Conservation (phyloP, 2,113 vertebrate genomes). For the Seriola quinqueradiata region DNA sequence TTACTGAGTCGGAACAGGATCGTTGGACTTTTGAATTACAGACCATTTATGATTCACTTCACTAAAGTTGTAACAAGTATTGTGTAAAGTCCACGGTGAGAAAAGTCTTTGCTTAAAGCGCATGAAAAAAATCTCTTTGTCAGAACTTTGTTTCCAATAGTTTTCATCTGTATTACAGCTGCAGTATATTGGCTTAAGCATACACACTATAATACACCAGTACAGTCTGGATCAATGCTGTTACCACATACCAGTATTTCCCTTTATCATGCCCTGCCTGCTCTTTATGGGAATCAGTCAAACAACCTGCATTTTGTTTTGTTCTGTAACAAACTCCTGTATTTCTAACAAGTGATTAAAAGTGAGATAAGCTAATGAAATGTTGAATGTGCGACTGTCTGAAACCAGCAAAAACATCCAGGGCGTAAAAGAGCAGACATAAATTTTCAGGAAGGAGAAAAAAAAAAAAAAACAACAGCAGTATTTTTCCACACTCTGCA, state of each 20-base stretch:
- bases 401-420: constrained; percentile 34
- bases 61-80: background rate
- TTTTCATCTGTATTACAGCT: background rate
- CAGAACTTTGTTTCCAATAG: background rate
- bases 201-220: background rate
- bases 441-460: constrained; percentile 21
- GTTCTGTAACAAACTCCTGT: background rate
- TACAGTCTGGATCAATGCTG: background rate
- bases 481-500: constrained; percentile 68
- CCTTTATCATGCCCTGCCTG: background rate
- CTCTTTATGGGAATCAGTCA: too few species aligned
- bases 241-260: background rate
- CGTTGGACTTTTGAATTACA: background rate
- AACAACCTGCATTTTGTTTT: background rate
- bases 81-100: background rate
- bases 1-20: constrained; percentile 20
- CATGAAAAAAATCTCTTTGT: background rate
- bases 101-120: background rate
- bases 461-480: constrained; percentile 50
- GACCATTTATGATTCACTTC: constrained; percentile 12
- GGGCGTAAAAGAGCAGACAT: constrained; percentile 30
- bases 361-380: background rate
- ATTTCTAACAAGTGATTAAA: background rate
- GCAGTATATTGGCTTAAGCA: background rate
- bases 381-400: constrained; percentile 8